Percentiles rank a stretch among this genome's conserved stretches.
Evolutionary conservation across 2,888 invertebrate species (phyloP).

Genomic region (Helicoverpa assulta): DNA sequence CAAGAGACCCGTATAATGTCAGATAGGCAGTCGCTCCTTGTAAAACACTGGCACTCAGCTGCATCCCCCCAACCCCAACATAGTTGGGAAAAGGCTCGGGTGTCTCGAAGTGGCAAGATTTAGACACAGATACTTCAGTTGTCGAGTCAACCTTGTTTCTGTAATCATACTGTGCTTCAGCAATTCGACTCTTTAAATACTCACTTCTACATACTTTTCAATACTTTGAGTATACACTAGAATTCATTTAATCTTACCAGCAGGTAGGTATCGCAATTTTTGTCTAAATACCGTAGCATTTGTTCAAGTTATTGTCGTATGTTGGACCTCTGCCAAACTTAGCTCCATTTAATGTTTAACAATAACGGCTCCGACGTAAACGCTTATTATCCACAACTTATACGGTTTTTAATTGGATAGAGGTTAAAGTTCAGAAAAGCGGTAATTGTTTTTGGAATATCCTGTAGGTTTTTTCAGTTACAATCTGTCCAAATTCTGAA

Average conservation of each 20-base stretch:
- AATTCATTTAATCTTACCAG: neutral
- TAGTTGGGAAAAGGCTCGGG: too few relatives aligned
- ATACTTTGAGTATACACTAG: neutral
- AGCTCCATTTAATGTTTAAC: constrained; percentile 45
- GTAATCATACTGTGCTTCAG: too few relatives aligned
- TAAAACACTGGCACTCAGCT: too few relatives aligned
- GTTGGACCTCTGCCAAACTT: constrained; percentile 36
- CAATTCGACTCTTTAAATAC: too few relatives aligned
- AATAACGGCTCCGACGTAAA: constrained; percentile 43
- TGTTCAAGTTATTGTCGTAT: constrained; percentile 31
- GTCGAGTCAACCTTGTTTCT: too few relatives aligned
- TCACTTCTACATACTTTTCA: neutral
- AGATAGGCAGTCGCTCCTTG: too few relatives aligned
- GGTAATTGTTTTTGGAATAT: constrained; percentile 2
- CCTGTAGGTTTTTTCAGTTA: neutral
- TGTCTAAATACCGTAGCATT: constrained; percentile 21
- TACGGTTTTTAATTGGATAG: constrained; percentile 42
- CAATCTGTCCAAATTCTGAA: too few relatives aligned
- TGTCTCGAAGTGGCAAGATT: too few relatives aligned
- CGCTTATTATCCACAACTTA: constrained; percentile 46
- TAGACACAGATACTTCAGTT: too few relatives aligned
- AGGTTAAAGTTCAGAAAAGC: neutral
- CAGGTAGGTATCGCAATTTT: constrained; percentile 5
- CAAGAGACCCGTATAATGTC: too few relatives aligned
- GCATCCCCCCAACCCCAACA: too few relatives aligned